These are phyloP conservation scores for Myocastor coypus DNA, from an alignment of 2,113 vertebrate genomes.

Conservation along the genomic window DNA sequence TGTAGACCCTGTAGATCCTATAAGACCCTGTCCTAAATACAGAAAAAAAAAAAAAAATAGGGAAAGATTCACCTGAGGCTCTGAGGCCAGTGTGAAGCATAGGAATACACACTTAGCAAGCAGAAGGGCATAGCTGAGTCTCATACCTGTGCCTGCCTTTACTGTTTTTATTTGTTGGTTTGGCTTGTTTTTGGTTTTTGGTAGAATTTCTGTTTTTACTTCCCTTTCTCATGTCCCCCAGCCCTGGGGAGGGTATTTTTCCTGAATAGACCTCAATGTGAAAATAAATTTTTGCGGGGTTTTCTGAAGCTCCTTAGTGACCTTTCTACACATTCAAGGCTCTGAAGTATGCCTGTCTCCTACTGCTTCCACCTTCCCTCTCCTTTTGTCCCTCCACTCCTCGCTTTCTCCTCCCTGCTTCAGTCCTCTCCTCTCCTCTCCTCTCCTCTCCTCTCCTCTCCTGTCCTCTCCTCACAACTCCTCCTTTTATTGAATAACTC, in stretches of 20 bases:
- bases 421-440: background rate
- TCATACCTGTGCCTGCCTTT: background rate
- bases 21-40: too few relatives aligned
- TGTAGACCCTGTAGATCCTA: too few relatives aligned
- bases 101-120: background rate
- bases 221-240: background rate
- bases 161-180: background rate
- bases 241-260: background rate
- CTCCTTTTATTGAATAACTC: background rate
- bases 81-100: background rate
- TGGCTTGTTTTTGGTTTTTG: background rate
- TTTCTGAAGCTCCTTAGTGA: background rate
- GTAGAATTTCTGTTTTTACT: background rate
- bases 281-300: constrained; percentile 30
- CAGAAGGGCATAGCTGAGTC: background rate
- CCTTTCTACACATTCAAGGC: background rate
- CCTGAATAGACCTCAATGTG: background rate
- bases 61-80: background rate
- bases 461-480: background rate
- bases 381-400: background rate
- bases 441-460: background rate
- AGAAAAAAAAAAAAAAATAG: too few relatives aligned
- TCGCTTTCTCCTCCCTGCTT: background rate
- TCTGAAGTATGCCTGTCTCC: background rate
- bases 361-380: background rate